A percentile compares a stretch with the other conserved stretches of the same genome.
Evolutionary conservation across 2,888 invertebrate genomes (phyloP).

Genomic region (Himalopsyche anomala): DNA sequence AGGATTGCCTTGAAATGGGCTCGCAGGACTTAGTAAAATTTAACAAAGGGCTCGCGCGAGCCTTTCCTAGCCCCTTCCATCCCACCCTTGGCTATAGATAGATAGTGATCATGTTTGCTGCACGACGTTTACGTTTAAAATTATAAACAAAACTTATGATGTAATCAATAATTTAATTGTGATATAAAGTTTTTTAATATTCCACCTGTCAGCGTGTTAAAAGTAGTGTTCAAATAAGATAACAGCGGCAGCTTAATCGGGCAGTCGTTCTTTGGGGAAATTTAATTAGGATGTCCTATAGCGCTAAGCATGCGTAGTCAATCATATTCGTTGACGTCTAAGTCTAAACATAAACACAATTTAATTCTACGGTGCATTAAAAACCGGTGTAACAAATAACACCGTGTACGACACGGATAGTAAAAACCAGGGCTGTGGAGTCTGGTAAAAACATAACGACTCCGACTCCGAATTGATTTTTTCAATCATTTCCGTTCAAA

Average conservation of each 20-base stretch:
- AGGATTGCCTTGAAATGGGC: too few species aligned
- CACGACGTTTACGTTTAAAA: too few species aligned
- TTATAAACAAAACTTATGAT: too few species aligned
- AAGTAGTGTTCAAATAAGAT: neutral
- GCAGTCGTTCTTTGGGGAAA: neutral
- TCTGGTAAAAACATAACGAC: too few species aligned
- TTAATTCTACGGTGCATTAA: neutral
- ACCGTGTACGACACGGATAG: neutral
- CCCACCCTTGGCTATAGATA: too few species aligned
- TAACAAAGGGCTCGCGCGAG: too few species aligned
- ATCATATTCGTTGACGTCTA: neutral
- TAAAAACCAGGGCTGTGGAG: neutral
- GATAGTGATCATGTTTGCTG: too few species aligned
- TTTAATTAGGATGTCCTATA: slow-evolving; percentile 16
- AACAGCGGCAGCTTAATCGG: neutral
- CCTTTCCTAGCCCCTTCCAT: too few species aligned
- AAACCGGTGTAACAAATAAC: slow-evolving; percentile 4
- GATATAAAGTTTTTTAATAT: neutral
- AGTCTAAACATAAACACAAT: slow-evolving; percentile 9
- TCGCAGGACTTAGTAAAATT: too few species aligned
- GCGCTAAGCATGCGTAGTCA: neutral
- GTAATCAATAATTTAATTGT: too few species aligned
- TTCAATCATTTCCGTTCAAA: too few species aligned
- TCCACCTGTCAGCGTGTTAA: slow-evolving; percentile 1
- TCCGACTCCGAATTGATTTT: too few species aligned